A percentile compares a stretch with the other conserved stretches of the same genome.
These are phyloP conservation scores for Ectropis crepuscularia DNA, from an alignment of 2,888 invertebrate genomes.

Conservation along the genomic window DNA sequence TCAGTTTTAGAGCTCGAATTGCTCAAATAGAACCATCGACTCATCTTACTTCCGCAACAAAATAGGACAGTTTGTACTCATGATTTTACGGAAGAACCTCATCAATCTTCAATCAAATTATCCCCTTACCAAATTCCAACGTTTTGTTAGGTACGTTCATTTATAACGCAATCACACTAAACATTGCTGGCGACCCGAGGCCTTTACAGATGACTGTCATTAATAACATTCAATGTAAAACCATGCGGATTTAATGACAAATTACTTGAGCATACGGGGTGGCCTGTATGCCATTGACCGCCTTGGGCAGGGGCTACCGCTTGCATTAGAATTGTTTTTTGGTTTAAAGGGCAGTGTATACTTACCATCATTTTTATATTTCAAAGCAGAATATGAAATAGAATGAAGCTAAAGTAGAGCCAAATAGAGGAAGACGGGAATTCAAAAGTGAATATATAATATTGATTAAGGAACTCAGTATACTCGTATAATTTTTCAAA, in stretches of 20 bases:
- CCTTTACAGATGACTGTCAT: constrained; percentile 53
- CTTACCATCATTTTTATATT: not conserved
- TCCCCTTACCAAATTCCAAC: constrained; percentile 9
- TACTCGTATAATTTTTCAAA: too few species aligned
- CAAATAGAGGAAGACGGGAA: too few species aligned
- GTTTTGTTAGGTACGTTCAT: constrained; percentile 17
- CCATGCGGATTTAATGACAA: constrained; percentile 53
- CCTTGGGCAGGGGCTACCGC: constrained; percentile 12
- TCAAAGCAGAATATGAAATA: too few species aligned
- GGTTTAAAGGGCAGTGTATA: not conserved
- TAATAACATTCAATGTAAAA: constrained; percentile 55
- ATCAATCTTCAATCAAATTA: constrained; percentile 17
- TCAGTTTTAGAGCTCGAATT: too few species aligned
- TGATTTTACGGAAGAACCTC: not conserved
- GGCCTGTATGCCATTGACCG: constrained; percentile 21
- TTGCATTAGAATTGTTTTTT: not conserved
- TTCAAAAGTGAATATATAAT: too few species aligned
- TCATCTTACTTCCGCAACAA: not conserved
- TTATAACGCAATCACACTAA: constrained; percentile 39
- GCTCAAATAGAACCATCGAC: too few species aligned
- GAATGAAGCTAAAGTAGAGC: too few species aligned
- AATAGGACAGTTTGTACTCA: not conserved
- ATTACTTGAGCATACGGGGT: constrained; percentile 43
- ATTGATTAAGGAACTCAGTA: too few species aligned
- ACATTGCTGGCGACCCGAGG: constrained; percentile 39